These are phyloP conservation scores for Cephus pygmeus DNA, from an alignment of 2,888 invertebrate genomes.

Conservation along the genomic window DNA sequence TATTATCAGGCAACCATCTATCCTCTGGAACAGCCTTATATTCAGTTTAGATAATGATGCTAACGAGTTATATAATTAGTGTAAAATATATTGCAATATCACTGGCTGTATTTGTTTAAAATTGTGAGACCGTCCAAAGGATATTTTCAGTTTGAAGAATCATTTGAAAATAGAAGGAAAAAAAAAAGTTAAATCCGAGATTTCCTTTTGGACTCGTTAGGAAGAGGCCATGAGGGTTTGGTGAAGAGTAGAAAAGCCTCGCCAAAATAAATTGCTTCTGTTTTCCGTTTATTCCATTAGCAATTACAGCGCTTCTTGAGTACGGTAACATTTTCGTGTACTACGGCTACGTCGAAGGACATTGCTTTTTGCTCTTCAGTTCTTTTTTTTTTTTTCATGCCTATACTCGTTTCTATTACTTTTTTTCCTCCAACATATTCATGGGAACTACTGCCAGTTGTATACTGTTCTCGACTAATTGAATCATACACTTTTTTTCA, in stretches of 20 bases:
- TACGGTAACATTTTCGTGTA: slow-evolving; percentile 40
- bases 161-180: background rate
- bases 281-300: slow-evolving; percentile 49
- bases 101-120: background rate
- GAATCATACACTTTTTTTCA: background rate
- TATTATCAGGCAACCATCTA: background rate
- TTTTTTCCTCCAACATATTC: background rate
- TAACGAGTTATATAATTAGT: background rate
- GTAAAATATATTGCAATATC: background rate
- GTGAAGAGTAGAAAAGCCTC: slow-evolving; percentile 50
- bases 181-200: background rate
- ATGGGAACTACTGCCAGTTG: background rate
- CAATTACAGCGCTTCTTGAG: slow-evolving; percentile 52
- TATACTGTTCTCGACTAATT: background rate
- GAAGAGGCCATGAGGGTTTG: slow-evolving; percentile 47
- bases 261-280: slow-evolving; percentile 52
- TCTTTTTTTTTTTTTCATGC: background rate
- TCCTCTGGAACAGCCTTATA: background rate
- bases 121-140: background rate
- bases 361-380: background rate
- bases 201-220: slow-evolving; percentile 17
- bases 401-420: background rate
- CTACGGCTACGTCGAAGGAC: slow-evolving; percentile 36
- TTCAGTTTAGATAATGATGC: background rate
- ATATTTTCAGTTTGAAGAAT: background rate